Evolutionary conservation across 2,888 invertebrate genomes (phyloP).

Genomic region (Nephrotoma appendiculata): DNA sequence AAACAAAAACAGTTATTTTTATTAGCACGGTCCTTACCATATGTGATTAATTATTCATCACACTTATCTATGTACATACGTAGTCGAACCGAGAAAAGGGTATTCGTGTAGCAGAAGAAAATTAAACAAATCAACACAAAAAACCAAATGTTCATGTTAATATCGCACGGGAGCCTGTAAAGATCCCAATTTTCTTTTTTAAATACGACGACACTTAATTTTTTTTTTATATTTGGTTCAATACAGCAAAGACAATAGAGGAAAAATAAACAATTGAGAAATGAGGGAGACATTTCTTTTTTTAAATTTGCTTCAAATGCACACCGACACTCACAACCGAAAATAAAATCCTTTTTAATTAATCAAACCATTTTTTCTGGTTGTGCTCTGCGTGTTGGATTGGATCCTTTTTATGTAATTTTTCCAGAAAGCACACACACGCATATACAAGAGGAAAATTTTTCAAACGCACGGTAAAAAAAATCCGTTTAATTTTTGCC

Average conservation of each 20-base stretch:
- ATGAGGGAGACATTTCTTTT: background rate
- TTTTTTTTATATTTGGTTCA: background rate
- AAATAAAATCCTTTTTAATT: background rate
- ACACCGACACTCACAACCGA: background rate
- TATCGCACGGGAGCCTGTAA: too few relatives aligned
- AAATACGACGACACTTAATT: background rate
- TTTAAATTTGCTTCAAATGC: background rate
- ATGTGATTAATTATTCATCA: background rate
- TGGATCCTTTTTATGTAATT: background rate
- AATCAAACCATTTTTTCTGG: background rate
- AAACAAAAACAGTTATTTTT: background rate
- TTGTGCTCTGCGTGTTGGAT: background rate
- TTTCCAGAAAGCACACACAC: background rate
- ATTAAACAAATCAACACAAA: background rate
- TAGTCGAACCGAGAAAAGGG: background rate
- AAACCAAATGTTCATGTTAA: background rate
- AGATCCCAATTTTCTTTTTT: background rate
- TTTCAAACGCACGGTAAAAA: background rate
- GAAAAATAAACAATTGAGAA: background rate
- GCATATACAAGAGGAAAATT: background rate
- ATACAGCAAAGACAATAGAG: background rate
- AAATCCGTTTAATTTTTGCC: background rate
- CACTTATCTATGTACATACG: background rate
- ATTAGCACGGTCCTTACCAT: background rate
- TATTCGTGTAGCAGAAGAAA: background rate